Conservation (phyloP, 1,140 invertebrate species). For the Doryteuthis pealeii region DNA sequence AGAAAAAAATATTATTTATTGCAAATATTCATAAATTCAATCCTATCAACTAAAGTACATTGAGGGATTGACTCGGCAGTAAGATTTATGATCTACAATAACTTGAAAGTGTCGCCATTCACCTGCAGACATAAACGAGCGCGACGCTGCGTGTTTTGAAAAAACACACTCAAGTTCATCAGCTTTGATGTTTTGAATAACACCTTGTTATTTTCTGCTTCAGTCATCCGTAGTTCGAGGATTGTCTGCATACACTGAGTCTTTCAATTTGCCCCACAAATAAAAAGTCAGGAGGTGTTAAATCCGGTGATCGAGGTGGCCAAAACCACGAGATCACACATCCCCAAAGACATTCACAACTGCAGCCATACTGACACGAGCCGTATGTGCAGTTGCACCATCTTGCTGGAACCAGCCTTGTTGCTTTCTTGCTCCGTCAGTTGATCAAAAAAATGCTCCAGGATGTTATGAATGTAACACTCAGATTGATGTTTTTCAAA, state of each 20-base stretch:
- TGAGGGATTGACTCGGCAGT: not conserved
- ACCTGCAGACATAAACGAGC: too few species aligned
- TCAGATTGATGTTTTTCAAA: not conserved
- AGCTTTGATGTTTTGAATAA: too few species aligned
- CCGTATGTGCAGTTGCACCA: too few species aligned
- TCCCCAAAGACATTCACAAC: not conserved
- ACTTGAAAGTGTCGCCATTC: not conserved
- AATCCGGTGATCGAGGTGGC: too few species aligned
- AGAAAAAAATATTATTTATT: too few species aligned
- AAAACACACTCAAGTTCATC: too few species aligned
- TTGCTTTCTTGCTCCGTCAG: conserved; percentile 1
- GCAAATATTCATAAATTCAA: conserved; percentile 1
- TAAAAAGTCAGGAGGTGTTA: too few species aligned
- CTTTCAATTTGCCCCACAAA: too few species aligned
- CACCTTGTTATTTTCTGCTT: not conserved
- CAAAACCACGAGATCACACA: not conserved
- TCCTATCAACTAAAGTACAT: not conserved
- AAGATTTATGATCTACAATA: conserved; percentile 3
- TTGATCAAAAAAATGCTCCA: not conserved
- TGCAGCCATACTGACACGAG: too few species aligned
- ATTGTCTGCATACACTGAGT: too few species aligned
- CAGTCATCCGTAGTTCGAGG: conserved; percentile 1
- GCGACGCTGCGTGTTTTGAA: too few species aligned
- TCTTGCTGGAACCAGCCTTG: too few species aligned
- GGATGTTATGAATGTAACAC: conserved; percentile 2